Percentiles rank a stretch among this genome's conserved stretches.
These are phyloP conservation scores for Poecile montanus DNA, from an alignment of 2,797 vertebrate species.

Conservation along the genomic window DNA sequence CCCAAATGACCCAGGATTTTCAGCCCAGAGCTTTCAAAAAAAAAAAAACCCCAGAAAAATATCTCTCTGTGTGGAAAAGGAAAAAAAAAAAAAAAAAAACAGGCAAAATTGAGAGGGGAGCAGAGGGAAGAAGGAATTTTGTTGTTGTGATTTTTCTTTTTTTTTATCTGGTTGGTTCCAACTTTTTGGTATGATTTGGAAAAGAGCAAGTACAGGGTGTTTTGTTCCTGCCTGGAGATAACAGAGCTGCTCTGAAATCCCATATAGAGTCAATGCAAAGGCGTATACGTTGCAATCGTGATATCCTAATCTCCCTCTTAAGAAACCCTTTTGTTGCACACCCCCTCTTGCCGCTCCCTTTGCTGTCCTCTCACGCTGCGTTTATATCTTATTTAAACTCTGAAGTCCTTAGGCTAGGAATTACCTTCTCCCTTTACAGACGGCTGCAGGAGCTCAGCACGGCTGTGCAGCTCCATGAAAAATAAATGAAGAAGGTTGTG, in stretches of 20 bases:
- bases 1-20: conserved; percentile 4
- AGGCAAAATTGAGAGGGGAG: background rate
- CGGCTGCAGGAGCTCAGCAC: conserved; percentile 1
- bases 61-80: background rate
- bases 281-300: background rate
- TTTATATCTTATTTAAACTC: conserved; percentile 28
- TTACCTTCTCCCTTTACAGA: conserved; percentile 31
- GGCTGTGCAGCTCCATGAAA: conserved; percentile 10
- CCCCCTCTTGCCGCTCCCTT: background rate
- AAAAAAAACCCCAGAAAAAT: background rate
- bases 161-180: background rate
- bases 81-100: background rate
- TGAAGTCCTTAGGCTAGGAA: conserved; percentile 44
- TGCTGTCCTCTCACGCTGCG: background rate
- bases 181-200: background rate
- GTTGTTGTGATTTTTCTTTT: background rate
- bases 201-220: background rate
- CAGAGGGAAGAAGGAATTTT: background rate
- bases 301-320: background rate
- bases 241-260: conserved; percentile 3
- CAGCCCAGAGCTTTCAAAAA: background rate
- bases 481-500: conserved; percentile 13
- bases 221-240: conserved; percentile 21
- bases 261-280: background rate
- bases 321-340: background rate